Base-by-base conservation (phyloP, 2,888 invertebrate genomes). In the Noctua janthe region DNA sequence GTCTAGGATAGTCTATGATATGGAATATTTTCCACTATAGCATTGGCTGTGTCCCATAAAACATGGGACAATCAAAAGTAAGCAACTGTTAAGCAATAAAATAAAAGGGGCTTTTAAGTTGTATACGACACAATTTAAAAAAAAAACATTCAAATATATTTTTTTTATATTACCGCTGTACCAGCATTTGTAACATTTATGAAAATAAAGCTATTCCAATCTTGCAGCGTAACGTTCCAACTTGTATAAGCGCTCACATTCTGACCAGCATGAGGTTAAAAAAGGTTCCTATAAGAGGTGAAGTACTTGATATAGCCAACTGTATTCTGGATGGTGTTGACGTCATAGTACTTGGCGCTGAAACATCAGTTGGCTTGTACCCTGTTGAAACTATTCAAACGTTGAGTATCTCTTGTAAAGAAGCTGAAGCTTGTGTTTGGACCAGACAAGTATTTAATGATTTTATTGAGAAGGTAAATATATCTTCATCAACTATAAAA, bases 301-400 rank as follows among this genome's bases (percentile, higher is more conserved):
- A 98, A 93, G 95, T 98, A 23, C 97, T 98, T 51, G 98, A 98
- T 88, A 97, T 98, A 13, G 98, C 98, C 66, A 98, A 98, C 92
- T 98, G 98, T 74, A 97, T 98, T 43, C 93, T 98, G 35, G 98
- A 98, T 90, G 98, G 98, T 35, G 98, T 97, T 71, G 98, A 98
- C 91, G 97, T 97, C 88, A 96, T 98, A 80, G 97, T 98, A 94
- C 95, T 98, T 71, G 97, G 97, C 1, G 98, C 98, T 71, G 98
- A 98, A 91, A 98, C 98, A 0, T 97, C 98, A 29, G 97, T 98
- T 84, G 98, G 98, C 17, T 91, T 95, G 23, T 97, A 97, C 89
- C 98, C 98, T 0, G 94, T 97, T 10, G 94, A 97, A 11, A 93
- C 97, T 7, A 92, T 97, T 11, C 88, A 92, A 5, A 94, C 93